Evolutionary conservation across 2,888 invertebrate species (phyloP).

Genomic region (Tineola bisselliella): DNA sequence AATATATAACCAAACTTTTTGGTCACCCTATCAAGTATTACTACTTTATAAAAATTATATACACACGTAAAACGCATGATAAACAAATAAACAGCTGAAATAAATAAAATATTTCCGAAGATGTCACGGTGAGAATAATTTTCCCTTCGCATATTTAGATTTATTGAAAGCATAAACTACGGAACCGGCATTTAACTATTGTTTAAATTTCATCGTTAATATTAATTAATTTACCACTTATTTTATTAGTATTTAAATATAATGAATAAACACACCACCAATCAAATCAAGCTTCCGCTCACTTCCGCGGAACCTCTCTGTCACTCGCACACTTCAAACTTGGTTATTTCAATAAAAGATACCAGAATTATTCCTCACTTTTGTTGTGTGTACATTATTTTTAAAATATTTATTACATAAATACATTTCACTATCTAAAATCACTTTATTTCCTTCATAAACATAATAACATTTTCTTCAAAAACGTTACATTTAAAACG

Average conservation of each 20-base stretch:
- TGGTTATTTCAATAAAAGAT: slow-evolving; percentile 49
- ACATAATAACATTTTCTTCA: not conserved
- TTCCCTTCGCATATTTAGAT: not conserved
- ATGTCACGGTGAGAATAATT: not conserved
- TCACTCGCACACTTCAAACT: slow-evolving; percentile 37
- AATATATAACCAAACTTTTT: not conserved
- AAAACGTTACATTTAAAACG: not conserved
- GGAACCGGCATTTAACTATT: slow-evolving; percentile 2
- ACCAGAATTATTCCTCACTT: slow-evolving; percentile 27
- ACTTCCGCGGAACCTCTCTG: slow-evolving; percentile 38
- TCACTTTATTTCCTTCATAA: not conserved
- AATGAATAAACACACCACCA: slow-evolving; percentile 22
- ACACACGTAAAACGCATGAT: not conserved
- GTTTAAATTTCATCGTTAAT: not conserved
- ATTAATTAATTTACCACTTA: too few species aligned
- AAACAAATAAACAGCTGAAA: not conserved
- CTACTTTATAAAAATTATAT: not conserved
- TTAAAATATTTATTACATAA: not conserved
- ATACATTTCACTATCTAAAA: not conserved
- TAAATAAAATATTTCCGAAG: too few species aligned
- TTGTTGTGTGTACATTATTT: not conserved
- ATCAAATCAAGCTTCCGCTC: slow-evolving; percentile 30
- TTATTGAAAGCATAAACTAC: not conserved
- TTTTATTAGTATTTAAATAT: not conserved
- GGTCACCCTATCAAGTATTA: not conserved